phyloP scores from a whole-genome alignment of 35 echinoderm and acorn worm genomes.

The Amphiura filiformis region DNA sequence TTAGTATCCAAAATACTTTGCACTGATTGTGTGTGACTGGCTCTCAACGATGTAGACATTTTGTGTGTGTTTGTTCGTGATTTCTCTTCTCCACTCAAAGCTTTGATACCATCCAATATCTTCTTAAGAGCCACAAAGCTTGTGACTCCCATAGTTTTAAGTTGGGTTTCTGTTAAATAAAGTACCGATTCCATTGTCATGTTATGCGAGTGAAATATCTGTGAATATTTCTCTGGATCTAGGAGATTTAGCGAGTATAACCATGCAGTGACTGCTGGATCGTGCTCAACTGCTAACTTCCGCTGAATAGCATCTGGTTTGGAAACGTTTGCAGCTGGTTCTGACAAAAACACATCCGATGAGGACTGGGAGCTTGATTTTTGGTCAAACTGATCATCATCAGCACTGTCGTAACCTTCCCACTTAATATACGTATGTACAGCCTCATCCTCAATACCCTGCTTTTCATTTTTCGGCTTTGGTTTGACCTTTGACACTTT shows the following conservation, averaged over 20 bases:
- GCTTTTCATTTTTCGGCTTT: background rate
- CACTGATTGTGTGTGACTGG: no score
- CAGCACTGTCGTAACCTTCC: background rate
- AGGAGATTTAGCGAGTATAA: slow-evolving; percentile 27
- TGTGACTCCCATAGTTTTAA: slow-evolving; percentile 29
- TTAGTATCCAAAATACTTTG: no score
- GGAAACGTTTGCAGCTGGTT: background rate
- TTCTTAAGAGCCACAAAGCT: background rate
- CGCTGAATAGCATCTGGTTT: background rate
- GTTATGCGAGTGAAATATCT: slow-evolving; percentile 18
- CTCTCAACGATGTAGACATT: no score
- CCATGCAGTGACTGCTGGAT: slow-evolving; percentile 31
- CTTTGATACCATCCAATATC: slow-evolving; percentile 24
- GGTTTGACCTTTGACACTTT: background rate
- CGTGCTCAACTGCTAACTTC: background rate
- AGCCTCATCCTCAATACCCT: background rate
- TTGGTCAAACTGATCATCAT: background rate
- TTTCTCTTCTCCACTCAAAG: background rate
- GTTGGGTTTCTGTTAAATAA: background rate
- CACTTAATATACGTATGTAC: background rate
- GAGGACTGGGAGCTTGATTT: background rate
- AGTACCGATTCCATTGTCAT: slow-evolving; percentile 27
- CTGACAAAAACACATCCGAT: background rate
- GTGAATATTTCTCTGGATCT: slow-evolving; percentile 25
- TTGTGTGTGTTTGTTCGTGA: no score